Evolutionary conservation across 2,797 vertebrate genomes (phyloP).

Genomic region (Merluccius polli): DNA sequence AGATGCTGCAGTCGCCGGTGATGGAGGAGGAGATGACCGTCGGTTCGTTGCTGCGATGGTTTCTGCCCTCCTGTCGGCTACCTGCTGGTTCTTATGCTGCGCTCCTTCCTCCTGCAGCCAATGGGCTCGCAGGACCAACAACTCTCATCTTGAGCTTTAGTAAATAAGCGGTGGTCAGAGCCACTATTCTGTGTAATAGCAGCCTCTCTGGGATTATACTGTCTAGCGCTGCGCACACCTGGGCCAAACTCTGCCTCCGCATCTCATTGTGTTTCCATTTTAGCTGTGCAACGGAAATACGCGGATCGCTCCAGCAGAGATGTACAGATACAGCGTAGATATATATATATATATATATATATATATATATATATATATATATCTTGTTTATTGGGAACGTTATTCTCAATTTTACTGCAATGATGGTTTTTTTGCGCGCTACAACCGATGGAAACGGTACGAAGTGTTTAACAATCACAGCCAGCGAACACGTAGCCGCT

Average conservation of each 20-base stretch:
- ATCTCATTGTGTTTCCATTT: background rate
- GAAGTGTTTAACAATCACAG: background rate
- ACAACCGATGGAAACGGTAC: background rate
- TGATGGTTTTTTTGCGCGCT: background rate
- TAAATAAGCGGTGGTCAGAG: constrained; percentile 71
- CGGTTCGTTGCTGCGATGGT: background rate
- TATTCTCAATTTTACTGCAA: background rate
- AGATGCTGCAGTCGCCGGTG: constrained; percentile 5
- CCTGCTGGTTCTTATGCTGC: constrained; percentile 55
- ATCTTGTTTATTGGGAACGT: background rate
- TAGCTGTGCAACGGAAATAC: background rate
- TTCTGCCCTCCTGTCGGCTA: background rate
- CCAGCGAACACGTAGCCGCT: background rate
- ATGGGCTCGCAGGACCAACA: constrained; percentile 39
- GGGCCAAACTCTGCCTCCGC: background rate
- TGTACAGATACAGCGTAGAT: background rate
- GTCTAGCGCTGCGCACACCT: constrained; percentile 42
- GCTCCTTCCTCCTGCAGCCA: constrained; percentile 41
- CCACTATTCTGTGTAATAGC: constrained; percentile 62
- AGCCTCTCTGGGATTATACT: constrained; percentile 59
- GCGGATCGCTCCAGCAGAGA: background rate
- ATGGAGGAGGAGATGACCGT: background rate
- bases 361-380: too few relatives aligned
- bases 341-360: too few relatives aligned
- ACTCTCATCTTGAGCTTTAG: constrained; percentile 67